Conservation (phyloP, 2,113 vertebrate species). For the Hippocampus comes region DNA sequence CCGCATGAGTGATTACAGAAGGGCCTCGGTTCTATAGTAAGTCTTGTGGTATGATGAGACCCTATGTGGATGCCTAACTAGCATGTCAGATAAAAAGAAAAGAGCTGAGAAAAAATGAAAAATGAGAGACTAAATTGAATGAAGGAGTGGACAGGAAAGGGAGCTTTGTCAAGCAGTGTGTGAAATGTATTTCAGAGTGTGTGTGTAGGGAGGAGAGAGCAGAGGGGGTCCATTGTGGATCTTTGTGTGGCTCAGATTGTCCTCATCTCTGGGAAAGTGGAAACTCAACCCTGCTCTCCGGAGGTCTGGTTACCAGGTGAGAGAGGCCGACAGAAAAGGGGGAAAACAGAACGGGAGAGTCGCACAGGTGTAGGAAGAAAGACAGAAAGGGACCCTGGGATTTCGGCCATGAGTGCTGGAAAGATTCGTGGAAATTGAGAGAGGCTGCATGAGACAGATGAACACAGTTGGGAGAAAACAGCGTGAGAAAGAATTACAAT, state of each 20-base stretch:
- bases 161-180: conserved; percentile 3
- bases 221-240: conserved; percentile 67
- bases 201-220: conserved; percentile 53
- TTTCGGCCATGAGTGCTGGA: conserved; percentile 42
- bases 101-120: conserved; percentile 11
- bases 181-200: conserved; percentile 14
- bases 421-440: conserved; percentile 35
- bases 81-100: not conserved
- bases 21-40: not conserved
- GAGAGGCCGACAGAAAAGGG: conserved; percentile 62
- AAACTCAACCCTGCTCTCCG: conserved; percentile 74
- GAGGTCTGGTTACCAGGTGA: conserved; percentile 78
- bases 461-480: conserved; percentile 28
- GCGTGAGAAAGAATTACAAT: conserved; percentile 39
- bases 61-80: not conserved
- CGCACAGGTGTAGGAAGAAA: conserved; percentile 63
- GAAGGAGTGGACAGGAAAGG: conserved; percentile 2
- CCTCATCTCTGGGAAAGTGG: conserved; percentile 78
- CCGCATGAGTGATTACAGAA: not conserved
- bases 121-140: conserved; percentile 2
- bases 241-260: conserved; percentile 74
- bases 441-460: conserved; percentile 20
- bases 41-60: not conserved
- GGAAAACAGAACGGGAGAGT: conserved; percentile 51
- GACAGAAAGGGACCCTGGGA: conserved; percentile 36